Percentiles rank a stretch among this genome's conserved stretches.
Evolutionary conservation across 2,797 vertebrate species (phyloP).

Genomic region (Chelidonichthys spinosus): DNA sequence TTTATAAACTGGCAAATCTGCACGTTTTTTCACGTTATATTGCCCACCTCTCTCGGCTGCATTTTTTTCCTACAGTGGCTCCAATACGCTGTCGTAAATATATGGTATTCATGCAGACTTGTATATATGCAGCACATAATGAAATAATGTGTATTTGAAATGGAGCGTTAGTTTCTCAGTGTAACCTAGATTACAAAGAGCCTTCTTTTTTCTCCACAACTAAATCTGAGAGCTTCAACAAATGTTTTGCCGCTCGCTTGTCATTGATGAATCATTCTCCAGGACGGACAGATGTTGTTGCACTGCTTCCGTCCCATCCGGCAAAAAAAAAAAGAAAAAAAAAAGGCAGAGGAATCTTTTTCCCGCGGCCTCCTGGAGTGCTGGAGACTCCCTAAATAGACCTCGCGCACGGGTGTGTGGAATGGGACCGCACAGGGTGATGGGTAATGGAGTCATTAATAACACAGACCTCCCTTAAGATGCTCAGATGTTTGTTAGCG

Average conservation of each 20-base stretch:
- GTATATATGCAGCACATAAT: background rate
- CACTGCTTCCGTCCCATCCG: constrained; percentile 71
- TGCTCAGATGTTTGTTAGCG: constrained; percentile 84
- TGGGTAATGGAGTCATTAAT: constrained; percentile 88
- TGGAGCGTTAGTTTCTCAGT: constrained; percentile 10
- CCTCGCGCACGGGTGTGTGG: constrained; percentile 78
- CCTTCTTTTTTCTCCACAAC: constrained; percentile 57
- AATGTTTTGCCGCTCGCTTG: constrained; percentile 63
- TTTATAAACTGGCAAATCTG: no score
- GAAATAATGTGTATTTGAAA: constrained; percentile 11
- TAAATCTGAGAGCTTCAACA: constrained; percentile 59
- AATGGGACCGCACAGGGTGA: constrained; percentile 85
- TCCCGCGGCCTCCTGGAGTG: constrained; percentile 71
- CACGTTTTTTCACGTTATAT: no score
- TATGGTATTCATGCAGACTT: background rate
- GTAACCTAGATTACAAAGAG: constrained; percentile 45
- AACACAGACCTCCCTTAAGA: constrained; percentile 85
- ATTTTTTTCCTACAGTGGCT: no score
- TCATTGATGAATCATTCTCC: constrained; percentile 76
- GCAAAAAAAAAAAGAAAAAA: constrained; percentile 22
- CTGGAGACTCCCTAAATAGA: constrained; percentile 83
- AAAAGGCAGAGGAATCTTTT: constrained; percentile 73
- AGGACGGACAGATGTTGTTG: constrained; percentile 81
- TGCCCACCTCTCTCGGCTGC: no score
- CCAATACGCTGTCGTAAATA: no score